Base-by-base conservation (phyloP, 2,113 vertebrate genomes). In the Lucifuga dentata region DNA sequence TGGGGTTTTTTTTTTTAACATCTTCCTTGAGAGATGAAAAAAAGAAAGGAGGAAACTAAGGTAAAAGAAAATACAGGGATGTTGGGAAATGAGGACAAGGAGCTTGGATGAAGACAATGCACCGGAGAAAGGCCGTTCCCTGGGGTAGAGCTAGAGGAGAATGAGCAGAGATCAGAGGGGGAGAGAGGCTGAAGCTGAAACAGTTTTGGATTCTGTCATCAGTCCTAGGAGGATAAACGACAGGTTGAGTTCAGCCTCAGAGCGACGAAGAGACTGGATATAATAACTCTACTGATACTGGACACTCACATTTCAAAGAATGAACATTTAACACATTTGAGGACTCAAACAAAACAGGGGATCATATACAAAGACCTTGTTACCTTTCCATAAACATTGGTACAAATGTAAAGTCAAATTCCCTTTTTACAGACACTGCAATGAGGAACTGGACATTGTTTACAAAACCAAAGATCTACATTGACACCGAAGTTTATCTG, bases 391-490 rank as follows among this genome's bases (percentile, higher is more conserved):
- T n/a, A n/a, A n/a, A n/a, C n/a, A n/a, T n/a, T n/a, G n/a, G n/a
- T n/a, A n/a, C n/a, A n/a, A n/a, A 29, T 29, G 8, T 15, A 19
- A 45, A 8, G 41, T 16, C 15, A 36, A 8, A 20, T 17, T 55
- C 48, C 21, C 8, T 64, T 46, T 69, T 60, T 13, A 60, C 59
- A 73, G 52, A 48, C 50, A 83, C 82, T 74, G 67, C 72, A 85
- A 86, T 53, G 62, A 81, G 73, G 82, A 89, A 87, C 65, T 76
- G 52, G 74, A 65, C 56, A 76, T 74, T 90, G 90, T 91, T 95
- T 93, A 92, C 94, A 94, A 94, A 95, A 64, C 94, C 94, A 95
- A 95, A 96, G 92, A 95, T 92, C 93, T 91, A 76, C 84, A 88
- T 93, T 92, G 85, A 91, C 92, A 89, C 87, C 91, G 67, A 62